phyloP scores from a whole-genome alignment of 2,797 vertebrate genomes.

The Typhlichthys eigenmanni region DNA sequence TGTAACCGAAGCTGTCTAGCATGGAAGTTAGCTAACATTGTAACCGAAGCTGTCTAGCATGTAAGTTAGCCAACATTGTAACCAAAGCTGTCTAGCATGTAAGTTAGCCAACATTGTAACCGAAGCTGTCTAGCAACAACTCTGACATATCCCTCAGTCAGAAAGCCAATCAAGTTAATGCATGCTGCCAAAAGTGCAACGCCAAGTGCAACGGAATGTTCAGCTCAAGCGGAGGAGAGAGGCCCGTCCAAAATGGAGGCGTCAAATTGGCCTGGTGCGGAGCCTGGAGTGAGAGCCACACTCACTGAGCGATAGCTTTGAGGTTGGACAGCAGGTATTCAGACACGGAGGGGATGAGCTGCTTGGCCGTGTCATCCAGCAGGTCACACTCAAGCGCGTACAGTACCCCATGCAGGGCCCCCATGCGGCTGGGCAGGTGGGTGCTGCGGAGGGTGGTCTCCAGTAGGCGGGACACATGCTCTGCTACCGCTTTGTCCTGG shows the following conservation, averaged over 20 bases:
- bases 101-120: too few relatives aligned
- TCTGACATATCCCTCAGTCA: too few relatives aligned
- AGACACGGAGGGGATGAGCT: constrained; percentile 89
- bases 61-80: too few relatives aligned
- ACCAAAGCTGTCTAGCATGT: too few relatives aligned
- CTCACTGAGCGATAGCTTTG: constrained; percentile 89
- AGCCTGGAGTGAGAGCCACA: constrained; percentile 4
- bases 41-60: too few relatives aligned
- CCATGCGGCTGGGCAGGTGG: constrained; percentile 92
- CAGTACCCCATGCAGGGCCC: constrained; percentile 91
- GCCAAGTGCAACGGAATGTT: too few relatives aligned
- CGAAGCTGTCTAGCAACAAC: too few relatives aligned
- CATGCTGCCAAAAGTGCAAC: constrained; percentile 4
- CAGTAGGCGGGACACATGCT: constrained; percentile 91
- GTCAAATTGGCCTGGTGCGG: too few relatives aligned
- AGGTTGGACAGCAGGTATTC: constrained; percentile 95
- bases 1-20: too few relatives aligned
- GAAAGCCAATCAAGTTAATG: background rate
- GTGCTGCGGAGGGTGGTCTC: constrained; percentile 91
- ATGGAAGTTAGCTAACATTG: too few relatives aligned
- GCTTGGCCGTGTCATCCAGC: constrained; percentile 92
- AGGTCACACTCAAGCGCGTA: constrained; percentile 97
- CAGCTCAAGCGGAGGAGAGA: too few relatives aligned
- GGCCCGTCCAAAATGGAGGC: too few relatives aligned
- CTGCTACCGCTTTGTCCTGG: constrained; percentile 93